These are phyloP conservation scores for Malaclemys terrapin DNA, from an alignment of 2,113 vertebrate genomes.

Conservation along the genomic window DNA sequence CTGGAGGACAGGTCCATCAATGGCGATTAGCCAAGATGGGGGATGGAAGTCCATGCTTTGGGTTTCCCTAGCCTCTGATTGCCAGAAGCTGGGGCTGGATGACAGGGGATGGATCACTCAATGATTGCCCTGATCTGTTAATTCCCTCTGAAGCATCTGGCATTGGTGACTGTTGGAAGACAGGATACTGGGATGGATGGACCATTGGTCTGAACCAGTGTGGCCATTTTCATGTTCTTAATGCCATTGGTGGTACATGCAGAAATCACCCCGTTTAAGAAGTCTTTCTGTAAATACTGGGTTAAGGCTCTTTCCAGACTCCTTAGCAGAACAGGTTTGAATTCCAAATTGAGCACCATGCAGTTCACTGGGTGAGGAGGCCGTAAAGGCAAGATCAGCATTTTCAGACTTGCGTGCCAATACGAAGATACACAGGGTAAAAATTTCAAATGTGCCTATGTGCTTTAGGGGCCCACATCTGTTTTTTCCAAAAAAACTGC, in stretches of 20 bases:
- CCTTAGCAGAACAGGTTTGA: neutral
- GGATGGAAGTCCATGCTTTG: neutral
- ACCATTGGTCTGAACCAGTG: neutral
- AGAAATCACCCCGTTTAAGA: neutral
- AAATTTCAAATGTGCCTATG: neutral
- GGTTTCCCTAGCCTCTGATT: neutral
- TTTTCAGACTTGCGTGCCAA: neutral
- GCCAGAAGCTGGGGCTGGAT: neutral
- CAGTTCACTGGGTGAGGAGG: neutral
- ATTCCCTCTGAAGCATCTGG: neutral
- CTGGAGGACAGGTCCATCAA: neutral
- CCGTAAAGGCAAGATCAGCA: neutral
- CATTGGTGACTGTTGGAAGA: neutral
- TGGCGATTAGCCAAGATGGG: neutral
- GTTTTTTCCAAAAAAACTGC: no score
- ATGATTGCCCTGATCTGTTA: neutral
- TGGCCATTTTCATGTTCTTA: neutral
- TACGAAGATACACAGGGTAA: neutral
- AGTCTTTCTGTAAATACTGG: neutral
- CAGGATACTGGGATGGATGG: neutral
- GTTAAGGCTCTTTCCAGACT: neutral
- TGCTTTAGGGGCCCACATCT: neutral
- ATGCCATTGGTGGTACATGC: neutral
- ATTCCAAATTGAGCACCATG: neutral
- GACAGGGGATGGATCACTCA: neutral